These are phyloP conservation scores for Zaprionus ghesquierei DNA, from an alignment of 1,140 invertebrate genomes.

Conservation along the genomic window DNA sequence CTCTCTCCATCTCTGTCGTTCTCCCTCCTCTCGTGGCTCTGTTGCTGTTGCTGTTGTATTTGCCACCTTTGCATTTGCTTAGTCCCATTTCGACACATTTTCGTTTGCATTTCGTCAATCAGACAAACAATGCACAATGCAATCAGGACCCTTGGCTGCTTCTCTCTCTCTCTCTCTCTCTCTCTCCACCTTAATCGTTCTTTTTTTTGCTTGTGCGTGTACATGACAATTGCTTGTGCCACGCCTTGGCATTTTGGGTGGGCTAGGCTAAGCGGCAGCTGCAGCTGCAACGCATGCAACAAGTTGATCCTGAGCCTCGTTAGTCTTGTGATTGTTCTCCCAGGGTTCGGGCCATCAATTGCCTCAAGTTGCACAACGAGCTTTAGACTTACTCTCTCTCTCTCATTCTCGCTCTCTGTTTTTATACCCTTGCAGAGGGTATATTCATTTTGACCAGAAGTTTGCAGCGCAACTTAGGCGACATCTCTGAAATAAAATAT, in stretches of 20 bases:
- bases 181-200: not conserved
- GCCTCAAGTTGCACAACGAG: not conserved
- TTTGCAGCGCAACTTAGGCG: no score
- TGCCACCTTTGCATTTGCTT: conserved; percentile 70
- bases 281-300: conserved; percentile 34
- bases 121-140: conserved; percentile 75
- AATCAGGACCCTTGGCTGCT: conserved; percentile 44
- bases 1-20: not conserved
- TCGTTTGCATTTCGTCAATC: conserved; percentile 80
- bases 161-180: conserved; percentile 16
- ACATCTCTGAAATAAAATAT: no score
- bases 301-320: conserved; percentile 13
- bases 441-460: no score
- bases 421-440: no score
- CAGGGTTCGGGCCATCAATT: not conserved
- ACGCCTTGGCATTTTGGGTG: conserved; percentile 67
- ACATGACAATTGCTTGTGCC: conserved; percentile 60
- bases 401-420: not conserved
- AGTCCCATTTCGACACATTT: conserved; percentile 80
- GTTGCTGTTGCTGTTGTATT: conserved; percentile 39
- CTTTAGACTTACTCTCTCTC: not conserved
- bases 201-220: conserved; percentile 10
- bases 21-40: conserved; percentile 2
- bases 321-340: conserved; percentile 21
- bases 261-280: conserved; percentile 46